Evolutionary conservation across 2,113 vertebrate species (phyloP).

Genomic region (Noctilio leporinus): DNA sequence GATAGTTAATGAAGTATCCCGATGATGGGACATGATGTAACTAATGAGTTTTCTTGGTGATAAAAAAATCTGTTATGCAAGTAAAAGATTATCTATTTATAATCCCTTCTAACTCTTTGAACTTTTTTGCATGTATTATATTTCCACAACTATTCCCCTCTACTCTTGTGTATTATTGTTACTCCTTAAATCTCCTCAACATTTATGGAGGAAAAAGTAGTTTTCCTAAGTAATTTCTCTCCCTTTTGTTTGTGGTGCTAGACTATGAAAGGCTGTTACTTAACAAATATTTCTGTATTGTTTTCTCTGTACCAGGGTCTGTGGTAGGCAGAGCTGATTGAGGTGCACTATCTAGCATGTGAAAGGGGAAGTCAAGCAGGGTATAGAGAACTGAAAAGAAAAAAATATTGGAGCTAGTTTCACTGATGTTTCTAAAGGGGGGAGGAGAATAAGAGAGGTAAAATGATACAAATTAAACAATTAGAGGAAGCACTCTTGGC

Average conservation of each 20-base stretch:
- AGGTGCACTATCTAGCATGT: background rate
- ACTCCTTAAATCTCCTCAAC: background rate
- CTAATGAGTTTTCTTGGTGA: slow-evolving; percentile 11
- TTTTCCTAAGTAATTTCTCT: background rate
- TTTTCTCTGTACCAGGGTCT: background rate
- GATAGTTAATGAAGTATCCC: slow-evolving; percentile 4
- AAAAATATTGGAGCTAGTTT: background rate
- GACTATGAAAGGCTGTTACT: background rate
- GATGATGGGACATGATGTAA: background rate
- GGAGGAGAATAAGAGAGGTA: background rate
- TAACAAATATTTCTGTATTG: background rate
- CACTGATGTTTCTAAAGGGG: background rate
- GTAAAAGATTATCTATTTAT: background rate
- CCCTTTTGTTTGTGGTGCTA: background rate
- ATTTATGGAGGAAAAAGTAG: background rate
- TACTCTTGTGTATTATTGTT: background rate
- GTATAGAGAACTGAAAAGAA: background rate
- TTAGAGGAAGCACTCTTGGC: background rate
- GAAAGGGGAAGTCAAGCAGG: background rate
- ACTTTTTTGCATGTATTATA: background rate
- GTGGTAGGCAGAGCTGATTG: background rate
- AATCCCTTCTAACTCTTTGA: background rate
- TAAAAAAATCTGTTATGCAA: background rate
- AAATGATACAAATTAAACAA: slow-evolving; percentile 2
- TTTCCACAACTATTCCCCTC: background rate